Evolutionary conservation across 2,888 invertebrate species (phyloP).

Genomic region (Steromphala cineraria): DNA sequence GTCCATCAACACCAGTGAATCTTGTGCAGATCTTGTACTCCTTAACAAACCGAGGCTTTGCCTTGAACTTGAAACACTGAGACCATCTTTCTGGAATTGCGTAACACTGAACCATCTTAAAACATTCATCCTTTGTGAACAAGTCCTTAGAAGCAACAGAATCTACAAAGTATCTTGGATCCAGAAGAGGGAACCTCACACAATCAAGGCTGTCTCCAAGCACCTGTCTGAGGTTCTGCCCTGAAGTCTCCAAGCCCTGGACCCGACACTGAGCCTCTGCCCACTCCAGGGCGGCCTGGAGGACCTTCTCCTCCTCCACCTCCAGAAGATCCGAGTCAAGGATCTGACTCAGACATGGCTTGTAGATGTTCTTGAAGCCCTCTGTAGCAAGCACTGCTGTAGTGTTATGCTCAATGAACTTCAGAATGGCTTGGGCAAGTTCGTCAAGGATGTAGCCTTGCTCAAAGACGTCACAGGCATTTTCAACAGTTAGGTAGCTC

Average conservation of each 20-base stretch:
- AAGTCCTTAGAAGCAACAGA: slow-evolving; percentile 35
- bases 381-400: slow-evolving; percentile 40
- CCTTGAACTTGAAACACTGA: background rate
- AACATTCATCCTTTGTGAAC: background rate
- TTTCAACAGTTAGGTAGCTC: slow-evolving; percentile 80
- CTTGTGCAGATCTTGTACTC: background rate
- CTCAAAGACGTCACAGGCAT: slow-evolving; percentile 74
- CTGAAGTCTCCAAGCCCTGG: slow-evolving; percentile 33
- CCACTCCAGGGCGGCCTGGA: slow-evolving; percentile 44
- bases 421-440: slow-evolving; percentile 43
- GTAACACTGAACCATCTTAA: background rate
- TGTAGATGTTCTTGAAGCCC: slow-evolving; percentile 42
- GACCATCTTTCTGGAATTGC: background rate
- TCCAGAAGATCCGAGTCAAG: slow-evolving; percentile 44
- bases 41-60: background rate
- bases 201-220: slow-evolving; percentile 44
- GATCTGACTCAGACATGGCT: slow-evolving; percentile 40
- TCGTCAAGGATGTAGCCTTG: slow-evolving; percentile 54
- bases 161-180: slow-evolving; percentile 48
- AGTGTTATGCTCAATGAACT: slow-evolving; percentile 45
- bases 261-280: slow-evolving; percentile 41
- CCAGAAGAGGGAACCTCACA: slow-evolving; percentile 49
- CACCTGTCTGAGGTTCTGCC: slow-evolving; percentile 42
- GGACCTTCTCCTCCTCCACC: slow-evolving; percentile 47
- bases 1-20: background rate